A percentile compares a stretch with the other conserved stretches of the same genome.
These are phyloP conservation scores for Drosophila nigricruria DNA, from an alignment of 2,888 invertebrate genomes.

Conservation along the genomic window DNA sequence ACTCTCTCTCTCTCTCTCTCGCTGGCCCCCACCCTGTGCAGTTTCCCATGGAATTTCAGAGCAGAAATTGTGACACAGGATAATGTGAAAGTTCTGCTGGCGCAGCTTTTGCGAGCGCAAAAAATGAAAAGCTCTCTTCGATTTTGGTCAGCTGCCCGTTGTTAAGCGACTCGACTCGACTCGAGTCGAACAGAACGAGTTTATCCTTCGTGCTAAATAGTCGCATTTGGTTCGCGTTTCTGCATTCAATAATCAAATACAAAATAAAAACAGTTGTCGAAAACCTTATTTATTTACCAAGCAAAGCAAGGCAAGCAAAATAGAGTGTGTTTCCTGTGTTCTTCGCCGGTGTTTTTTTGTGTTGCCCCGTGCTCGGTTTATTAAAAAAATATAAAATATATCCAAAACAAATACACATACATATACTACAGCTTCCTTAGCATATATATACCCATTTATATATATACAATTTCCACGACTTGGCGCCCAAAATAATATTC, in stretches of 20 bases:
- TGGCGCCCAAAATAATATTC: slow-evolving; percentile 52
- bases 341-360: slow-evolving; percentile 32
- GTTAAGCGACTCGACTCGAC: slow-evolving; percentile 27
- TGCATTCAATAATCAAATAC: slow-evolving; percentile 29
- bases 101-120: slow-evolving; percentile 51
- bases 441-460: slow-evolving; percentile 43
- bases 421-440: slow-evolving; percentile 41
- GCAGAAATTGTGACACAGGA: slow-evolving; percentile 75
- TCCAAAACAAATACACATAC: slow-evolving; percentile 12
- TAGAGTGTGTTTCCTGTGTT: slow-evolving; percentile 25
- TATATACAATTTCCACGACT: slow-evolving; percentile 28
- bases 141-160: slow-evolving; percentile 57
- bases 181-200: slow-evolving; percentile 77
- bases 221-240: slow-evolving; percentile 69
- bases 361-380: slow-evolving; percentile 29
- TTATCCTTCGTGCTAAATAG: slow-evolving; percentile 81
- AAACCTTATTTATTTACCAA: slow-evolving; percentile 2
- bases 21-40: slow-evolving; percentile 42
- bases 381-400: neutral
- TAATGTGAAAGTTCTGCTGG: slow-evolving; percentile 26
- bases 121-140: slow-evolving; percentile 45
- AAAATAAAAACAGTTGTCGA: slow-evolving; percentile 44
- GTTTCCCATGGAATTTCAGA: slow-evolving; percentile 69
- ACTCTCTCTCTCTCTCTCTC: slow-evolving; percentile 10
- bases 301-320: slow-evolving; percentile 3